phyloP scores from a whole-genome alignment of 2,113 vertebrate species.

The Thamnaconus septentrionalis region DNA sequence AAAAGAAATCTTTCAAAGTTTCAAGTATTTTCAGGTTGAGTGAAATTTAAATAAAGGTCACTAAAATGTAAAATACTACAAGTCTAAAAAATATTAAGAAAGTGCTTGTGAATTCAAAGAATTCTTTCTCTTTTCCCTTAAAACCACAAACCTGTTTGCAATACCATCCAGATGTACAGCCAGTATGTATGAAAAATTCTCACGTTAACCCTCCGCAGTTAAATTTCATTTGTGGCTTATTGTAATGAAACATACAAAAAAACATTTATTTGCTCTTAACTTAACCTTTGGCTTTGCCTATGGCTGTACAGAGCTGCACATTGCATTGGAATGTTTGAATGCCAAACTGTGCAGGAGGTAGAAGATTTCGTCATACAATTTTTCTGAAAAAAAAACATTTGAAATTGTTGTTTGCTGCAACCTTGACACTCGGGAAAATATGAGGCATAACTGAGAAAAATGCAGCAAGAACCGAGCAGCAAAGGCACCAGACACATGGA shows the following conservation, averaged over 20 bases:
- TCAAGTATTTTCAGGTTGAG: too few species aligned
- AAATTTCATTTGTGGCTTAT: not conserved
- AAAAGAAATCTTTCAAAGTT: too few species aligned
- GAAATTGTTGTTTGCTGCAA: constrained; percentile 13
- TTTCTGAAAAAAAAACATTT: constrained; percentile 1
- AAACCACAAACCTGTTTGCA: constrained; percentile 23
- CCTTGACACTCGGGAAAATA: constrained; percentile 16
- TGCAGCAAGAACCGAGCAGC: constrained; percentile 19
- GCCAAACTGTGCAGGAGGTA: constrained; percentile 23
- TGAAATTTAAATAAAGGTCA: too few species aligned
- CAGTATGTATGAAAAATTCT: not conserved
- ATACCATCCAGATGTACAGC: constrained; percentile 50
- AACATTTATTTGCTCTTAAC: not conserved
- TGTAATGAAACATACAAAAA: not conserved
- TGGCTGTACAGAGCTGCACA: constrained; percentile 20
- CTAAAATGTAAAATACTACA: too few species aligned
- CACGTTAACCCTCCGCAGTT: not conserved
- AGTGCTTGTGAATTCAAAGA: not conserved
- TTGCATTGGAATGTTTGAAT: constrained; percentile 32
- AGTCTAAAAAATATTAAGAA: constrained; percentile 6
- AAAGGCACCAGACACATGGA: constrained; percentile 56
- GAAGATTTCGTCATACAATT: not conserved
- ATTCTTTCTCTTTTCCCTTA: not conserved
- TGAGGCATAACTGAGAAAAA: constrained; percentile 34
- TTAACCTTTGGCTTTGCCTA: not conserved